Base-by-base conservation (phyloP, 2,113 vertebrate genomes). In the Potamarius usumacintae region DNA sequence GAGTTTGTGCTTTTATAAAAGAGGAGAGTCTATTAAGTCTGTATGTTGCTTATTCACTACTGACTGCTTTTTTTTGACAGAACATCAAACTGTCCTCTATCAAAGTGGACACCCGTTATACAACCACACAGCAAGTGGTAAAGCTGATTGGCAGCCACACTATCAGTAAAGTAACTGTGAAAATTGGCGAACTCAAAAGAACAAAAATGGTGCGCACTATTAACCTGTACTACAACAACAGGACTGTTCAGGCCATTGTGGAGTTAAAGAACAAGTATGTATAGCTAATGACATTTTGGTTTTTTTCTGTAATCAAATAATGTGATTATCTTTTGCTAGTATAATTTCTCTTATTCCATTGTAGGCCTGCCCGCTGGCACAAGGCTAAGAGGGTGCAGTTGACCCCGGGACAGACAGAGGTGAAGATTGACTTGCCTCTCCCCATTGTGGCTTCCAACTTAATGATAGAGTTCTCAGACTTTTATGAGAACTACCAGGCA, bases 11-110 rank as follows among this genome's bases (percentile, higher is more conserved):
- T 10, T 12, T 2, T 30, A 30, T 30, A 30, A 42, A 57, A 53
- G 15, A 67, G 25, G 57, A 34, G 25, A 8, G 62, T 27, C 20
- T 69, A 48, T 69, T 63, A 53, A 10, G 50, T 76, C 76, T n/a
- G 5, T 34, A 5, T 63, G 55, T 53, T 74, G 22, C 88, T 7
- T 25, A 8, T 88, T 86, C 50, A 62, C 30, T 76, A 5, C 89
- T 84, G 18, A 42, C 48, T 63, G 15, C 81, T 90, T 91, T 77
- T 10, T 17, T 30, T 42, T 90, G 71, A 25, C 93, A 99, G 98
- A 99, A 99, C 93, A 99, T 99, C 93, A 99, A 99, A 90, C 95
- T 99, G 34, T 99, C 98, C 79, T 99, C 98, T n/a, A 98, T 99
- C 87, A 99, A 99, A 96, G 98, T 99, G 94, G 98, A 99, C 93